These are phyloP conservation scores for Sebastes hubbsi DNA, from an alignment of 2,797 vertebrate genomes.

Conservation along the genomic window DNA sequence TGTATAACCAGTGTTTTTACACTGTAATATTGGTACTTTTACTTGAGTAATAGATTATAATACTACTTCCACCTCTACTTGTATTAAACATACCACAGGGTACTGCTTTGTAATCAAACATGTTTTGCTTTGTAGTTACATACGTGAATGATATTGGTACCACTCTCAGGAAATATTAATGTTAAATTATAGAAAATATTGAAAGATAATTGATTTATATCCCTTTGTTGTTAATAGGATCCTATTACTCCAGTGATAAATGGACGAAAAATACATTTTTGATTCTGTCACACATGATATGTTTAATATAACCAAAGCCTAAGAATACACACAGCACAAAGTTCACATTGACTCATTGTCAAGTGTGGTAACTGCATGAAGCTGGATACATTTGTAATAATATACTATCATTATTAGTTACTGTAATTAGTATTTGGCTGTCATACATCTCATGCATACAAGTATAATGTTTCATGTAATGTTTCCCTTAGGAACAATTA, in stretches of 20 bases:
- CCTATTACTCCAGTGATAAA: background rate
- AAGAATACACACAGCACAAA: background rate
- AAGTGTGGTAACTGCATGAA: background rate
- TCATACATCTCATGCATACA: background rate
- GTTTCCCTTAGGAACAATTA: constrained; percentile 8
- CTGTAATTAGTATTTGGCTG: background rate
- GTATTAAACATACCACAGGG: background rate
- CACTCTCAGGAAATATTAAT: background rate
- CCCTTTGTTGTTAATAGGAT: background rate
- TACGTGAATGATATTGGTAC: background rate
- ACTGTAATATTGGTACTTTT: background rate
- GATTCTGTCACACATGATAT: background rate
- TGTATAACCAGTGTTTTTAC: background rate
- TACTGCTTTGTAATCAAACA: background rate
- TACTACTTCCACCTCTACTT: background rate
- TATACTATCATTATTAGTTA: background rate
- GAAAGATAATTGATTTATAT: background rate
- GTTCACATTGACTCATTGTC: background rate
- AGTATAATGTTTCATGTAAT: constrained; percentile 1
- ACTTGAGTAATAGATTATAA: background rate
- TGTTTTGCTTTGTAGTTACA: background rate
- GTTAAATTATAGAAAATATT: background rate
- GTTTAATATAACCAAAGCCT: background rate
- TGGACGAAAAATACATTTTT: background rate
- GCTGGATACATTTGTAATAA: background rate